Evolutionary conservation across 2,797 vertebrate genomes (phyloP), one percentile per base, ranked within the genome.

Genomic region (Premnoplex brunnescens): DNA sequence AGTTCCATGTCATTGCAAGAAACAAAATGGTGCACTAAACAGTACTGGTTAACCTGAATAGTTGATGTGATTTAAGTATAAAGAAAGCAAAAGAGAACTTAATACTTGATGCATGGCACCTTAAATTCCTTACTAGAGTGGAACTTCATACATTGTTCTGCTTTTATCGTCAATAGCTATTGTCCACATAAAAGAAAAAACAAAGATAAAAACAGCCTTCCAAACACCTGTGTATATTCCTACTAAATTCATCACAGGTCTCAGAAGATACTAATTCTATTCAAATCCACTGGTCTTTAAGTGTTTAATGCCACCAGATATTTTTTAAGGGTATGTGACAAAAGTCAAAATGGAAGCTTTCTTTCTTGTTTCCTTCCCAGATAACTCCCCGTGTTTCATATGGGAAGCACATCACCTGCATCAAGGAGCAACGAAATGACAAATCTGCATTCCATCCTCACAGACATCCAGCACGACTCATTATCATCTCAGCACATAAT

Each of bases 391-490:
- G 48, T 86, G 87, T 54, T 96, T 96, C 94, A 96, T 68, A 95
- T 73, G 88, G 66, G 59, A 96, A 96, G 79, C 94, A 93, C 88
- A 97, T 91, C 85, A 96, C 90, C 83, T 90, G 94, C 87, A 96
- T 94, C 71, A 91, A 96, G 88, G 19, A 97, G 69, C 81, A 97
- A 93, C 82, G 88, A 93, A 94, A 95, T 60, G 85, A 96, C 93
- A 96, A 96, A 97, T 97, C 93, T 97, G 95, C 95, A 97, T 97
- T 96, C 95, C 71, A 93, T 75, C 91, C 94, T 96, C 95, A 96
- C 84, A 95, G 89, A 88, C 91, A 96, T 66, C 76, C 79, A 85
- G 79, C 94, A 91, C 88, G 66, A 88, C 87, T 97, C 96, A 96
- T 96, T 96, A 97, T 88, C 96, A 88, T 95, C 90, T 96, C 91